Conservation (phyloP, 1,140 invertebrate genomes). For the Batillaria attramentaria region DNA sequence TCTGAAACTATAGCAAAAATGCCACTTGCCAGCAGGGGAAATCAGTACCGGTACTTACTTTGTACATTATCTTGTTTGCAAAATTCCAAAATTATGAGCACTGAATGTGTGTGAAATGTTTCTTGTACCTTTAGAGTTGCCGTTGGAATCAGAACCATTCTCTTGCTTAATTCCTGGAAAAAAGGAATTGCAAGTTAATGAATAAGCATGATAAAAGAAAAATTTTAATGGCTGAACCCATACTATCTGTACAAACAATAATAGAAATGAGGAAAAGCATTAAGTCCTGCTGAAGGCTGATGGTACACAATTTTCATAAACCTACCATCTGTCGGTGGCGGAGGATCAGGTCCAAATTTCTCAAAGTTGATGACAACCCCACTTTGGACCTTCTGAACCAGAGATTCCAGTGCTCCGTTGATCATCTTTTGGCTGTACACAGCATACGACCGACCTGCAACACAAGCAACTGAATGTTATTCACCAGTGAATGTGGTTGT, state of each 20-base stretch:
- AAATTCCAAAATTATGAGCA: too few species aligned
- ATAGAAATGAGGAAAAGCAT: neutral
- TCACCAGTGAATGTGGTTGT: too few species aligned
- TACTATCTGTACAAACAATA: neutral
- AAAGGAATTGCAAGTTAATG: neutral
- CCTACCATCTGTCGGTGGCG: constrained; percentile 74
- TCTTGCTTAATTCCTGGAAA: constrained; percentile 39
- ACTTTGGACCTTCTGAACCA: constrained; percentile 97
- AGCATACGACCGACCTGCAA: constrained; percentile 91
- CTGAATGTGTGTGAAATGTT: neutral
- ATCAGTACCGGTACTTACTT: too few species aligned
- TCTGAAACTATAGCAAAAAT: too few species aligned
- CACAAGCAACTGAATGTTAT: too few species aligned
- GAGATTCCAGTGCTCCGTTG: constrained; percentile 95
- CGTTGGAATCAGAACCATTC: constrained; percentile 49
- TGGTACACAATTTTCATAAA: constrained; percentile 9
- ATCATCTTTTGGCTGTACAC: constrained; percentile 96
- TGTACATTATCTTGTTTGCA: too few species aligned
- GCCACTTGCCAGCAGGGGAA: too few species aligned
- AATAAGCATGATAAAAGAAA: neutral
- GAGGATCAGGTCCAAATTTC: constrained; percentile 92
- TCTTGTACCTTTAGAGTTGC: constrained; percentile 58
- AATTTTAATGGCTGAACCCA: neutral
- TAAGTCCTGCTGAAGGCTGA: neutral
- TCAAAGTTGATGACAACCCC: constrained; percentile 99